A percentile compares a stretch with the other conserved stretches of the same genome.
These are phyloP conservation scores for Pissodes strobi DNA, from an alignment of 1,140 invertebrate genomes.

Conservation along the genomic window DNA sequence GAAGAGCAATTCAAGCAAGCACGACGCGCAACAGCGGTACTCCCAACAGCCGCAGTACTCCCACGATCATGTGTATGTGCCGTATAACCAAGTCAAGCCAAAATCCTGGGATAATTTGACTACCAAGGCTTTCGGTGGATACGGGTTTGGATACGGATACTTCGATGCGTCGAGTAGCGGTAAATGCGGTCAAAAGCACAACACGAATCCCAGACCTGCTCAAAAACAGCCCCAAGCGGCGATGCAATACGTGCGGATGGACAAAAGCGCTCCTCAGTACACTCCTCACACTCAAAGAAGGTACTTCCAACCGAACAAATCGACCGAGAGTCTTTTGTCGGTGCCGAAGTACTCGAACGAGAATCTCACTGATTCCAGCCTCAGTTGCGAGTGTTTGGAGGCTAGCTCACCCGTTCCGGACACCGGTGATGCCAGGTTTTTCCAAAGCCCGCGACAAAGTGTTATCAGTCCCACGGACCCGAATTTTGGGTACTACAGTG, in stretches of 20 bases:
- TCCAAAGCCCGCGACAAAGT: slow-evolving; percentile 57
- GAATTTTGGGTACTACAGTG: slow-evolving; percentile 59
- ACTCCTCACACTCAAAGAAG: slow-evolving; percentile 57
- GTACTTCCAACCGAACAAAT: slow-evolving; percentile 71
- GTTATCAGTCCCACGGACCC: slow-evolving; percentile 56
- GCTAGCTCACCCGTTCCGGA: slow-evolving; percentile 48
- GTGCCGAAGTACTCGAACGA: slow-evolving; percentile 63
- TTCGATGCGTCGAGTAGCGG: slow-evolving; percentile 60
- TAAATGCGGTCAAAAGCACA: slow-evolving; percentile 33
- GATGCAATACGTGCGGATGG: slow-evolving; percentile 44
- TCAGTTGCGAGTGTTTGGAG: slow-evolving; percentile 71
- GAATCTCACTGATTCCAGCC: slow-evolving; percentile 65
- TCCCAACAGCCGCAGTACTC: too few relatives aligned
- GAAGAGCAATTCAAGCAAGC: slow-evolving; percentile 53
- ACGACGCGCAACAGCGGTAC: slow-evolving; percentile 52
- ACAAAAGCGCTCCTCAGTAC: slow-evolving; percentile 52
- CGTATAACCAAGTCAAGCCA: slow-evolving; percentile 70
- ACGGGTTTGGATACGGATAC: slow-evolving; percentile 83
- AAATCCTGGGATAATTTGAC: slow-evolving; percentile 85
- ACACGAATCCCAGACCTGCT: slow-evolving; percentile 7
- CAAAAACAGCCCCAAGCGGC: slow-evolving; percentile 31
- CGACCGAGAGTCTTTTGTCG: slow-evolving; percentile 75
- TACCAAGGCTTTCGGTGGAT: slow-evolving; percentile 79
- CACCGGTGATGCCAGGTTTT: slow-evolving; percentile 55
- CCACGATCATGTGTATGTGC: slow-evolving; percentile 58